Evolutionary conservation across 2,113 vertebrate species (phyloP).

Genomic region (Acrocephalus arundinaceus): DNA sequence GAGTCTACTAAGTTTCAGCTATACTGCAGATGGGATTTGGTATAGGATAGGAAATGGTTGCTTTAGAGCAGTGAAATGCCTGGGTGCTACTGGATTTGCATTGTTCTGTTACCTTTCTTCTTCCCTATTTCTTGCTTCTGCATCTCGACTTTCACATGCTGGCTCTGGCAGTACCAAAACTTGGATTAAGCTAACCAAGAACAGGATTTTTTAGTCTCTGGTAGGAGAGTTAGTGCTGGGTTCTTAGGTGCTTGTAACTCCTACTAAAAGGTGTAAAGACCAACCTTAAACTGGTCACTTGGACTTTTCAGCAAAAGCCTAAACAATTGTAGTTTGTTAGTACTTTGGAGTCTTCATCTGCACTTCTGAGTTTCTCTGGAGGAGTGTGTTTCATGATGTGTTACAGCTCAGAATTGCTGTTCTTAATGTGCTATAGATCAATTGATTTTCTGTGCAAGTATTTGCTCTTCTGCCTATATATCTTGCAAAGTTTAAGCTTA

Average conservation of each 20-base stretch:
- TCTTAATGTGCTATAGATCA: background rate
- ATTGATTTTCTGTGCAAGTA: background rate
- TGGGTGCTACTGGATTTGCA: background rate
- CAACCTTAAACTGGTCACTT: background rate
- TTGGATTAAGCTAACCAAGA: background rate
- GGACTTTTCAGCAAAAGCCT: background rate
- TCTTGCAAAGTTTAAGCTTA: background rate
- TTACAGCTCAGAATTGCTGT: background rate
- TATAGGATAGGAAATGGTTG: background rate
- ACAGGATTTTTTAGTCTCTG: background rate
- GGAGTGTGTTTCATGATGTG: background rate
- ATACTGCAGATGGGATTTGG: background rate
- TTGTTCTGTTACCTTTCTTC: background rate
- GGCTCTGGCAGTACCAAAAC: background rate
- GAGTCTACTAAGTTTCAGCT: background rate
- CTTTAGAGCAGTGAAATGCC: background rate
- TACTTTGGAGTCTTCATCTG: background rate
- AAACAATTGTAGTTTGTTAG: background rate
- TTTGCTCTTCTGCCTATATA: background rate
- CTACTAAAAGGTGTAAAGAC: background rate
- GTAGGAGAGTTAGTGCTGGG: rapidly evolving
- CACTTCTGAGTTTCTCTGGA: background rate
- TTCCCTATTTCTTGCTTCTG: background rate
- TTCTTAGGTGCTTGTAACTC: background rate
- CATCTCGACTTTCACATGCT: background rate